Evolutionary conservation across 2,113 vertebrate genomes (phyloP), one percentile per base, ranked within the genome.

Genomic region (Lanius collurio): DNA sequence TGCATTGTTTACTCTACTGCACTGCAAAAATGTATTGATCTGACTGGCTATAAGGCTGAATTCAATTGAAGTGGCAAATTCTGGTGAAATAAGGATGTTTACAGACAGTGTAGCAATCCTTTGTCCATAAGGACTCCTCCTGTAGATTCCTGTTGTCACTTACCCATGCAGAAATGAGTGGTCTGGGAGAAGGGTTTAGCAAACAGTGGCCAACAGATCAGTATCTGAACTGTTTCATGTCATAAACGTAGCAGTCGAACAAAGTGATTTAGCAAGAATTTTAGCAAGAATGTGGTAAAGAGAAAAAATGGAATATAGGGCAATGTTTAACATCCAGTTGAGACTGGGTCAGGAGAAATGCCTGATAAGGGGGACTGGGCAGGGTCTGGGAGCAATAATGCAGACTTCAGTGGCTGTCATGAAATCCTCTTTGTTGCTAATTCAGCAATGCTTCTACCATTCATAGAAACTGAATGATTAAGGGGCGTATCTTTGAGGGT

Each of bases 1-100:
- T 94, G 92, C 89, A 65, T 94, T 88, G 87, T 93, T 93, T 94
- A 94, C 74, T 94, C 63, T 60, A 65, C 82, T 90, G 73, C 50
- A 88, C 82, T 96, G 93, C 83, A 95, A 80, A 94, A 95, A 71
- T 53, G 20, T 73, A 65, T 80, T 88, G 87, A 55, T 88, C 87
- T 87, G 89, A 75, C 69, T 75, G 41, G 75, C 85, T 94, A 42
- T 68, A 52, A 94, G 78, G 73, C 81, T 56, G 60, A 92, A 87
- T 88, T 62, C n/a, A 87, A 75, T 52, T 2, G 0, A 71, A 95
- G 57, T 70, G 68, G 88, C 74, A 91, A 88, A 94, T 76, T 90
- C 94, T 75, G 42, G 68, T 64, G 87, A 87, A 90, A 82, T 63
- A 57, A 63, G 82, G 21, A 94, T 94, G 90, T 86, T 91, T 94